Evolutionary conservation across 2,113 vertebrate species (phyloP).

Genomic region (Bubalus kerabau): DNA sequence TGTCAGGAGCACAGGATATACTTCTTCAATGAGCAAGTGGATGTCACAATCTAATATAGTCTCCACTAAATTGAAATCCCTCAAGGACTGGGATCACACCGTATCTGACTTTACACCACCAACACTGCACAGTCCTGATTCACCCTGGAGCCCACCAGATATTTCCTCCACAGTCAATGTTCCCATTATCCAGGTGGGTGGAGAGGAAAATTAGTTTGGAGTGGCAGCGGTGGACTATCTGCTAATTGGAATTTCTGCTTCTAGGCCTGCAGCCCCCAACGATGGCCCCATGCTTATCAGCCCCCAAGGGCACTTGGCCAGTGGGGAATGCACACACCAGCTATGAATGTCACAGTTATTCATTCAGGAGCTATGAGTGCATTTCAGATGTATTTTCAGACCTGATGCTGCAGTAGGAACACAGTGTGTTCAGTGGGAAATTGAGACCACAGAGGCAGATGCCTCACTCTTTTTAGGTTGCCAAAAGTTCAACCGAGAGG

Average conservation of each 20-base stretch:
- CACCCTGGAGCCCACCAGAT: background rate
- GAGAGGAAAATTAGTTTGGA: background rate
- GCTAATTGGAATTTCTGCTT: no score
- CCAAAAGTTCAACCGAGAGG: conserved; percentile 44
- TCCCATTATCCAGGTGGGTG: background rate
- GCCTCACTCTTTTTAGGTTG: conserved; percentile 34
- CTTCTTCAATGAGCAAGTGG: background rate
- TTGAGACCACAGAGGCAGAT: conserved; percentile 32
- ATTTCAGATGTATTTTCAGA: background rate
- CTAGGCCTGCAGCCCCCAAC: background rate
- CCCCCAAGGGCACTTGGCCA: background rate
- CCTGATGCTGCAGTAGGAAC: background rate
- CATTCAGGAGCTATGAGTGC: background rate
- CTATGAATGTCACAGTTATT: background rate
- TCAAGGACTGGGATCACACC: background rate
- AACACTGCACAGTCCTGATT: rapidly evolving
- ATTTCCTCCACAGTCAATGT: rapidly evolving
- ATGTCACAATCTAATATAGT: background rate
- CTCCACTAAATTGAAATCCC: background rate
- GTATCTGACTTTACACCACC: background rate
- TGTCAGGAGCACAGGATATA: rapidly evolving
- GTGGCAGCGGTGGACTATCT: background rate
- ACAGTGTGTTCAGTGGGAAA: conserved; percentile 33
- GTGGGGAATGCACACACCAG: background rate
- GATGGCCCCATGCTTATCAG: no score